These are phyloP conservation scores for Myopa tessellatipennis DNA, from an alignment of 2,888 invertebrate species.

Conservation along the genomic window DNA sequence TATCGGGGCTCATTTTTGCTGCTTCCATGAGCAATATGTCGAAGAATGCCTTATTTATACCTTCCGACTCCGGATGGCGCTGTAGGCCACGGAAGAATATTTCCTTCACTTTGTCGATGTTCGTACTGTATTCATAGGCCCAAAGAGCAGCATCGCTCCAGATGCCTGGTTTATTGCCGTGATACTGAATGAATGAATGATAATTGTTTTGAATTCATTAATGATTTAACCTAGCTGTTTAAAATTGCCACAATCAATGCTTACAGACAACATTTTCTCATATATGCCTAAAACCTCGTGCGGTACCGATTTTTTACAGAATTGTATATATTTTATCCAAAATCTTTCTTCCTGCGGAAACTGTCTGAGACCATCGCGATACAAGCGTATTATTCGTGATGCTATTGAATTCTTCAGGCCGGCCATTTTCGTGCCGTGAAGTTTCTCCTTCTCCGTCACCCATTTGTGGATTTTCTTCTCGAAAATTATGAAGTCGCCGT, in stretches of 20 bases:
- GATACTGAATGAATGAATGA: slow-evolving; percentile 72
- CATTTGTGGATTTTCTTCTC: slow-evolving; percentile 60
- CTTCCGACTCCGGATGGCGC: slow-evolving; percentile 76
- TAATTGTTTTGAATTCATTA: background rate
- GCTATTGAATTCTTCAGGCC: slow-evolving; percentile 77
- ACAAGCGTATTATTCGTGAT: slow-evolving; percentile 79
- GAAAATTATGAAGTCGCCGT: slow-evolving; percentile 62
- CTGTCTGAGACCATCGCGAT: slow-evolving; percentile 76
- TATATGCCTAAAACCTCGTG: slow-evolving; percentile 72
- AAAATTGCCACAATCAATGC: background rate
- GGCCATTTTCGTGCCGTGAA: slow-evolving; percentile 72
- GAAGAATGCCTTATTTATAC: slow-evolving; percentile 79
- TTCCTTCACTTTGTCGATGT: slow-evolving; percentile 76
- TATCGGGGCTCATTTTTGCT: slow-evolving; percentile 51
- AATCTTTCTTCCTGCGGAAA: slow-evolving; percentile 80
- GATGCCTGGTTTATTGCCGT: slow-evolving; percentile 78
- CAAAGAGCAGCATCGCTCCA: slow-evolving; percentile 81
- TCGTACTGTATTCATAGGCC: slow-evolving; percentile 64
- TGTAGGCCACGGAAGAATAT: slow-evolving; percentile 82
- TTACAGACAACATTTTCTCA: slow-evolving; percentile 74
- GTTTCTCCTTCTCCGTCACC: slow-evolving; percentile 70
- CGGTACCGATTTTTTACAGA: slow-evolving; percentile 76
- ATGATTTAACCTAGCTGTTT: background rate
- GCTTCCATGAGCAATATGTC: slow-evolving; percentile 66
- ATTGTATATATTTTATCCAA: slow-evolving; percentile 83